A percentile compares a stretch with the other conserved stretches of the same genome.
These are phyloP conservation scores for Chromis chromis DNA, from an alignment of 2,797 vertebrate genomes.

Conservation along the genomic window DNA sequence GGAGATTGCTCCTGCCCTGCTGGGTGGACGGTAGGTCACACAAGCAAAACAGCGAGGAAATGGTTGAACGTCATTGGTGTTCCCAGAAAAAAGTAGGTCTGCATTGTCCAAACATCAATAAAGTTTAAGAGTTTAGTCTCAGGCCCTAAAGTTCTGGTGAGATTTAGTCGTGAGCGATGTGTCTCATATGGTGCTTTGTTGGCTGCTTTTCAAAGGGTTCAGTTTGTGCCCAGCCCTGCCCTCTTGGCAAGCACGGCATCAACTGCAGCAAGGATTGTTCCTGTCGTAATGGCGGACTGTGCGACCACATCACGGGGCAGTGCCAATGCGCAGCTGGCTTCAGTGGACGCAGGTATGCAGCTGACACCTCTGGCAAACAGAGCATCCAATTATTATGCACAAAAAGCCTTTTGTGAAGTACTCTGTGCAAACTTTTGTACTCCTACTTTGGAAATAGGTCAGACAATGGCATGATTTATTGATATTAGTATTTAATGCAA, in stretches of 20 bases:
- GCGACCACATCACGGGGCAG: constrained; percentile 93
- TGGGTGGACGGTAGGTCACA: constrained; percentile 93
- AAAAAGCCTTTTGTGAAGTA: constrained; percentile 32
- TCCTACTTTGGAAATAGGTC: constrained; percentile 61
- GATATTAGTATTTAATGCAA: constrained; percentile 61
- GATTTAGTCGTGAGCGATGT: neutral
- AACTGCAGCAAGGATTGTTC: constrained; percentile 98
- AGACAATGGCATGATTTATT: constrained; percentile 63
- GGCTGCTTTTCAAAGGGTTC: constrained; percentile 86
- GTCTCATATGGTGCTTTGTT: constrained; percentile 25
- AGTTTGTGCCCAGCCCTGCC: constrained; percentile 96
- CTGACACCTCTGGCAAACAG: constrained; percentile 23
- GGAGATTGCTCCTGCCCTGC: constrained; percentile 95
- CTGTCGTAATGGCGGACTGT: constrained; percentile 94
- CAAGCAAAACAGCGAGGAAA: constrained; percentile 8
- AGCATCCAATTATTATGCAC: constrained; percentile 12
- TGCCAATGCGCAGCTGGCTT: constrained; percentile 95
- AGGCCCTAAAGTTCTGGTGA: neutral
- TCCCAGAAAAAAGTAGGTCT: neutral
- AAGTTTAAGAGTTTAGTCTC: neutral
- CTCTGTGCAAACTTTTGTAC: constrained; percentile 40
- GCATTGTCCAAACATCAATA: constrained; percentile 5
- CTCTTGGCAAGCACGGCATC: constrained; percentile 91
- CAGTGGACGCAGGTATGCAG: constrained; percentile 92
- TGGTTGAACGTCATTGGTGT: neutral